Evolutionary conservation across 2,888 invertebrate genomes (phyloP), one percentile per base, ranked within the genome.

Genomic region (Chrysolina americana): DNA sequence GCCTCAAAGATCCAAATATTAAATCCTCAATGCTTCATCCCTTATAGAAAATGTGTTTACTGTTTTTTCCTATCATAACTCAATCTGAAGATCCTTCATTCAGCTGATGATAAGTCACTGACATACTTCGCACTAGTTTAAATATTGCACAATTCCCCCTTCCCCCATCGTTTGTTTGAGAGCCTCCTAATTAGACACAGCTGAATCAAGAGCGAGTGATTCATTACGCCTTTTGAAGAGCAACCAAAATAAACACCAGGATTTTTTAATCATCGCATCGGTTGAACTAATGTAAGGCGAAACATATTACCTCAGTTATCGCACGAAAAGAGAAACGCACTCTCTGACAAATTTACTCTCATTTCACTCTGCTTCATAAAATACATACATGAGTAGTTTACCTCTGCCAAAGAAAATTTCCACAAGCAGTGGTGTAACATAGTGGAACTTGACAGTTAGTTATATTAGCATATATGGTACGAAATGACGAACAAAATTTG

Each of bases 181-280:
- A 15, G 13, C 19, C 23, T n/a, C 59, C 59, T 59, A 59, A 59
- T 59, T 59, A 36, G 59, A 28, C 59, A 6, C 59, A 59, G 59
- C 23, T 59, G 53, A 59, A 59, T 36, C 59, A 59, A 59, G 59
- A 59, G n/a, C 6, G 59, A 10, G 23, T 59, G 59, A 59, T 59
- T 59, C 15, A 59, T 28, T 23, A n/a, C 59, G 11, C 15, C 36
- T 36, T 59, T 59, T 36, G 28, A 59, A 59, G 36, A 59, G 59
- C 6, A 6, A 59, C 59, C 59, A 59, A 59, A 59, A 59, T 59
- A 59, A 59, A 59, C 17, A 59, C 17, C 13, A n/a, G 23, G 17
- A 21, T 53, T 59, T 59, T 59, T 59, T 59, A 59, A 59, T 59
- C 28, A 59, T 59, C 28, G 1, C 28, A 59, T 59, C 28, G 1